phyloP scores from a whole-genome alignment of 1,140 invertebrate genomes.

The Physella acuta region DNA sequence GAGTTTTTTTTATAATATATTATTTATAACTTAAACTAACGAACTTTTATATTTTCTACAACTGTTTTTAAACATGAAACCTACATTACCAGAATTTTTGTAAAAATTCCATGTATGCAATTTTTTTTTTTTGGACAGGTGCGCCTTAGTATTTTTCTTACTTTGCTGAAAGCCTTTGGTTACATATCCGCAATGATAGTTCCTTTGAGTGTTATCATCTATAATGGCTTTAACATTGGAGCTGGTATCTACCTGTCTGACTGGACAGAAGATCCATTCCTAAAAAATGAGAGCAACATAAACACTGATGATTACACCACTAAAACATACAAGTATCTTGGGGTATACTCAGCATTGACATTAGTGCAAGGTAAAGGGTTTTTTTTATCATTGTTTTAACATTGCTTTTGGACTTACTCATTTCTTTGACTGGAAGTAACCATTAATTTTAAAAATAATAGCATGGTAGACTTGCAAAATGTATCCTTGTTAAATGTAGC shows the following conservation, averaged over 20 bases:
- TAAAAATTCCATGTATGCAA: too few species aligned
- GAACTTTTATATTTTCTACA: too few species aligned
- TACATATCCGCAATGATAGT: slow-evolving; percentile 72
- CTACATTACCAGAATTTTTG: too few species aligned
- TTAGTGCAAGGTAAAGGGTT: slow-evolving; percentile 64
- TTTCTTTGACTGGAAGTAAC: too few species aligned
- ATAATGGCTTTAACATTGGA: slow-evolving; percentile 45
- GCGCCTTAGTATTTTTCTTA: slow-evolving; percentile 81
- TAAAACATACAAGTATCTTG: slow-evolving; percentile 25
- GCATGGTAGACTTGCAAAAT: too few species aligned
- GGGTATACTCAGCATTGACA: slow-evolving; percentile 23
- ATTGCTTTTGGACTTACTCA: slow-evolving; percentile 85
- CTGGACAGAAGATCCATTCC: slow-evolving; percentile 29
- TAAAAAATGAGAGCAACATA: slow-evolving; percentile 18
- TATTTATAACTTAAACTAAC: too few species aligned
- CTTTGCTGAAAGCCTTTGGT: slow-evolving; percentile 86
- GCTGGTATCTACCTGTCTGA: slow-evolving; percentile 28
- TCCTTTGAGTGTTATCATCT: slow-evolving; percentile 77
- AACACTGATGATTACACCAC: slow-evolving; percentile 12
- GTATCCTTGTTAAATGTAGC: too few species aligned
- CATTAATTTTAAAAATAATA: too few species aligned
- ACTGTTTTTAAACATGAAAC: too few species aligned
- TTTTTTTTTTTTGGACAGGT: too few species aligned
- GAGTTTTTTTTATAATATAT: too few species aligned
- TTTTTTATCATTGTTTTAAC: slow-evolving; percentile 84